Base-by-base conservation (phyloP, 2,888 invertebrate genomes). In the Pseudococcus jackbeardsleyi region DNA sequence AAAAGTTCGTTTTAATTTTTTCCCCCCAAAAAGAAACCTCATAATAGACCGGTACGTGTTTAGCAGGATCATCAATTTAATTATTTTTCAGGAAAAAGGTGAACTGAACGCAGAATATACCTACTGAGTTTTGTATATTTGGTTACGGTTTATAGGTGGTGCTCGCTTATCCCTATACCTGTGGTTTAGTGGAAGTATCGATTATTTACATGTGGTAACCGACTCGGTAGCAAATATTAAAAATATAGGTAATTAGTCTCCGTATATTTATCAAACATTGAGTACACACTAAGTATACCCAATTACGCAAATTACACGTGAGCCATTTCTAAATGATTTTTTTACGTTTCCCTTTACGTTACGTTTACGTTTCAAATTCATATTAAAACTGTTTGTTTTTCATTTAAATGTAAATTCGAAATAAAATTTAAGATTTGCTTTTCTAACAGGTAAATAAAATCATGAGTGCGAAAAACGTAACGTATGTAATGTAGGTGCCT, bases 181-280 rank as follows among this genome's bases (percentile, higher is more conserved):
- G 48, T 15, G 48, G 12, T 15, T 50, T 12, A 4, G 54, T 54
- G n/a, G 5, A 54, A 54, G 17, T 54, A 54, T 54, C n/a, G 54
- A 54, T 54, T 50, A 50, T 50, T 54, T 54, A 54, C 54, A 54
- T 54, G n/a, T 54, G 54, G 54, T 54, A 54, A 54, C 54, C n/a
- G 54, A 54, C 54, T 54, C 48, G 54, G n/a, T 54, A 54, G 54
- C 54, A 54, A 54, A 54, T 54, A 54, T 54, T 54, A 64, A 64
- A 64, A 64, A 22, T 64, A 64, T 64, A 64, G 64, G 64, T 64
- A 64, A 64, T 64, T 54, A 54, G 54, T 54, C 54, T 54, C n/a
- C 5, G 54, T 54, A 54, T 54, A n/a, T 54, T 54, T 54, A 54
- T 54, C n/a, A 54, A 54, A n/a, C 54, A 54, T 54, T n/a, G 4